Evolutionary conservation across 2,797 vertebrate species (phyloP).

Genomic region (Chiroxiphia lanceolata): DNA sequence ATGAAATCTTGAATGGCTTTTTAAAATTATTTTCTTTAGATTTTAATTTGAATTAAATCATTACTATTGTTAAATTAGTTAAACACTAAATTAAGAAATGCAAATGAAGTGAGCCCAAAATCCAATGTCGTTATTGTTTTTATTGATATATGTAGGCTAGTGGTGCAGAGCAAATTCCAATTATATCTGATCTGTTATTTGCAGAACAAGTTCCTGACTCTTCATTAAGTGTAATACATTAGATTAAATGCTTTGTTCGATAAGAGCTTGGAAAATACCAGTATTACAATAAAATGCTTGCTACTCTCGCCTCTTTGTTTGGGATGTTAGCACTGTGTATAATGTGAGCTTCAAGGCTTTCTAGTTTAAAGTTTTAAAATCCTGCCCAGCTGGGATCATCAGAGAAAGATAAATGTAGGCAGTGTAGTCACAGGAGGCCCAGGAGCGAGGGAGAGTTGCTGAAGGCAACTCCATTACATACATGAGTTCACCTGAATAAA

Average conservation of each 20-base stretch:
- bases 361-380: neutral
- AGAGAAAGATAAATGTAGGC: conserved; percentile 19
- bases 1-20: conserved; percentile 69
- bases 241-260: conserved; percentile 54
- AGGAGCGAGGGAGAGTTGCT: neutral
- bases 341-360: neutral
- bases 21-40: conserved; percentile 65
- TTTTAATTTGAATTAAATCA: conserved; percentile 72
- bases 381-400: neutral
- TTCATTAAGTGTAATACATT: conserved; percentile 64
- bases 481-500: conserved; percentile 55
- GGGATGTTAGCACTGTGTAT: neutral
- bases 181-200: conserved; percentile 73
- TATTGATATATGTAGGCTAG: conserved; percentile 67
- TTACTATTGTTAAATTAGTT: conserved; percentile 73
- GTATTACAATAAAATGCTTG: neutral
- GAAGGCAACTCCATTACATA: conserved; percentile 56
- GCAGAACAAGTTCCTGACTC: conserved; percentile 63
- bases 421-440: neutral
- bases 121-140: conserved; percentile 71
- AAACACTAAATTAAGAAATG: conserved; percentile 75
- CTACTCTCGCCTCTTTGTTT: conserved; percentile 31
- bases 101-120: conserved; percentile 68
- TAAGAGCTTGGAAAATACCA: conserved; percentile 27
- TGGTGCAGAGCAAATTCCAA: conserved; percentile 71